Percentiles rank a stretch among this genome's conserved stretches.
These are phyloP conservation scores for Parascotia fuliginaria DNA, from an alignment of 2,888 invertebrate species.

Conservation along the genomic window DNA sequence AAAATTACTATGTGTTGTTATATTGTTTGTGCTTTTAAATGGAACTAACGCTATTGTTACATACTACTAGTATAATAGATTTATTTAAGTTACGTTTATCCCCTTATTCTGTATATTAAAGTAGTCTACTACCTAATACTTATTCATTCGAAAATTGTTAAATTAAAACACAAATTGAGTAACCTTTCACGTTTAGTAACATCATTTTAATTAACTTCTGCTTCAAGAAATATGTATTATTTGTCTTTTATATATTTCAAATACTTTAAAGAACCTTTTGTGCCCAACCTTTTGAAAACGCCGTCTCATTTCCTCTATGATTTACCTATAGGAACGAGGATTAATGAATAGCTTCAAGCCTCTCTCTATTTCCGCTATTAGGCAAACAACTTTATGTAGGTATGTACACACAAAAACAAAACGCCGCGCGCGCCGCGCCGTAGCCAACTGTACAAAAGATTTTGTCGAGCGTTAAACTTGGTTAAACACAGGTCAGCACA, in stretches of 20 bases:
- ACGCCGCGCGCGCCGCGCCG: neutral
- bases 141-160: no score
- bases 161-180: no score
- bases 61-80: no score
- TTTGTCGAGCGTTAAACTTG: constrained; percentile 4
- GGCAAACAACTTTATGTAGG: neutral
- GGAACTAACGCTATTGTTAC: no score
- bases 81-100: no score
- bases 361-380: constrained; percentile 10
- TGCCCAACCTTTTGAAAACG: constrained; percentile 2
- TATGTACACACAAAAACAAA: constrained; percentile 9
- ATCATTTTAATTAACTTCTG: constrained; percentile 15
- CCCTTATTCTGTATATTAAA: no score
- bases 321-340: neutral
- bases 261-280: constrained; percentile 1
- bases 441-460: neutral
- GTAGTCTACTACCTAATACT: no score
- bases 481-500: neutral
- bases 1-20: no score
- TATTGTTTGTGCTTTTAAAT: no score
- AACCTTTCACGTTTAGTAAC: no score
- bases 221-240: neutral
- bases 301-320: constrained; percentile 13
- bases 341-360: constrained; percentile 1
- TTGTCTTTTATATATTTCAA: constrained; percentile 1